Evolutionary conservation across 2,888 invertebrate species (phyloP), one percentile per base, ranked within the genome.

Genomic region (Eucera pruinosa): DNA sequence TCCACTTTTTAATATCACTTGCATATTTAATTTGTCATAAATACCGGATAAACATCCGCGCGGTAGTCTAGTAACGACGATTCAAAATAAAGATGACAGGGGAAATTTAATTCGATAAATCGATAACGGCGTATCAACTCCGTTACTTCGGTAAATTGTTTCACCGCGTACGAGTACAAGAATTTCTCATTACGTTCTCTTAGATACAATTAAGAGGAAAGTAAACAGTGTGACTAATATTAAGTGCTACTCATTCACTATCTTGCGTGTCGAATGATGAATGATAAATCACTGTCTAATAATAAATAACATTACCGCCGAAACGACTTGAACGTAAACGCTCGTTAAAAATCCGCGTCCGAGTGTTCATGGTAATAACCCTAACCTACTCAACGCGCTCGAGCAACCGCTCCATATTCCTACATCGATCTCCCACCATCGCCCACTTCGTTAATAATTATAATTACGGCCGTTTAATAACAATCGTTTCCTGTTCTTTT

Each of bases 401-500:
- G 7, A 47, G 2, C 15, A 5, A 11, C 13, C 15, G 15, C 2
- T 0, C 15, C 3, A n/a, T 25, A 5, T 30, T 0, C 2, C n/a
- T 23, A 15, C 39, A 25, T 11, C 30, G 23, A 33, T 60, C 9
- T 13, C 2, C 39, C 20, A 18, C 6, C 7, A 2, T 6, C 25
- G 11, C 1, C 36, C 7, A 47, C 4, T 2, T 2, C 11, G 25
- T 2, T 47, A 66, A 48, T 47, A 48, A 18, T 20, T n/a, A 2
- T 58, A 58, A 58, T 13, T 39, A 48, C 25, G n/a, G n/a, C 11
- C 7, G 0, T 1, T 20, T 66, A 66, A 66, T 39, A 64, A 80
- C 60, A 55, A 71, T 25, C 41, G 39, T 27, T 67, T 66, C 33
- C 62, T 43, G 54, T 55, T 70, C 52, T 33, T 41, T 90, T 94